Conservation (phyloP, 2,888 invertebrate genomes). For the Rhagonycha lutea region DNA sequence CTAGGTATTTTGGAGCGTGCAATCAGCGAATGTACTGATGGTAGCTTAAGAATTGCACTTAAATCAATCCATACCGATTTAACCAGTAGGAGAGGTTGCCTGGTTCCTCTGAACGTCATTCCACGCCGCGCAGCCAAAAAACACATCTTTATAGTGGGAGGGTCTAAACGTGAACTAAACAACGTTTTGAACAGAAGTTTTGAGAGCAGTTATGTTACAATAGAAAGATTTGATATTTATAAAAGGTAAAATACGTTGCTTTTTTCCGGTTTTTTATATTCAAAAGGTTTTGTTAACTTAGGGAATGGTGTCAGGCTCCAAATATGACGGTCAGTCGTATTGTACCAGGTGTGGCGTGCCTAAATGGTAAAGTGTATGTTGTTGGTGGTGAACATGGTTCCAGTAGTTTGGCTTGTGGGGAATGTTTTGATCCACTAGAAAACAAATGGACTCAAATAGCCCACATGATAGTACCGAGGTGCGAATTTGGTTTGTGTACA, state of each 20-base stretch:
- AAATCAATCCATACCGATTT: slow-evolving; percentile 80
- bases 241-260: slow-evolving; percentile 57
- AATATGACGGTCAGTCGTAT: slow-evolving; percentile 85
- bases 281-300: slow-evolving; percentile 39
- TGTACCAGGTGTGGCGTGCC: slow-evolving; percentile 80
- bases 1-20: slow-evolving; percentile 74
- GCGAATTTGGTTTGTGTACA: slow-evolving; percentile 87
- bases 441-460: slow-evolving; percentile 53
- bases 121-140: slow-evolving; percentile 86
- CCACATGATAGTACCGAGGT: slow-evolving; percentile 81
- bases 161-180: slow-evolving; percentile 78
- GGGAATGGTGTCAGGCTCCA: slow-evolving; percentile 80
- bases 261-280: not conserved
- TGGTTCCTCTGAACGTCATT: slow-evolving; percentile 75
- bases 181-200: slow-evolving; percentile 70
- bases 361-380: slow-evolving; percentile 86
- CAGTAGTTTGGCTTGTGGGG: slow-evolving; percentile 85
- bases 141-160: slow-evolving; percentile 86
- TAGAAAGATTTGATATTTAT: slow-evolving; percentile 79
- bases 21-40: slow-evolving; percentile 77
- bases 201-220: slow-evolving; percentile 77
- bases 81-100: slow-evolving; percentile 73
- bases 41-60: slow-evolving; percentile 76
- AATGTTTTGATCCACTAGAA: slow-evolving; percentile 71
- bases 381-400: slow-evolving; percentile 91